Conservation (phyloP, 1,140 invertebrate genomes). For the Acromyrmex echinatior region DNA sequence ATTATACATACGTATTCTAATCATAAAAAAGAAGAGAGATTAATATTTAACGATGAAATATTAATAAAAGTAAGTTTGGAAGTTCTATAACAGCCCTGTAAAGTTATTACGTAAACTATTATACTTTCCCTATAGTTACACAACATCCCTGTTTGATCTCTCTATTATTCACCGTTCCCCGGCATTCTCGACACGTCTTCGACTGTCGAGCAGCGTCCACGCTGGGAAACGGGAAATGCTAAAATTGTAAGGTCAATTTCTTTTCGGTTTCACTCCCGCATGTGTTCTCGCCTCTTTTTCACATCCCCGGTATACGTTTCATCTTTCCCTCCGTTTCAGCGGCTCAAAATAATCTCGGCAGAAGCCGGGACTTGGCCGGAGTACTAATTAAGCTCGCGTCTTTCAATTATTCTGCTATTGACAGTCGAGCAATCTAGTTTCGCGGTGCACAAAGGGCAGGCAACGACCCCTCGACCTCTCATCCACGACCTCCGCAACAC, state of each 20-base stretch:
- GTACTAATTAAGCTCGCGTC: conserved; percentile 75
- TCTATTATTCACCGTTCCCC: conserved; percentile 4
- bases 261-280: conserved; percentile 45
- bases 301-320: conserved; percentile 12
- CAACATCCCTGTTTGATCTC: conserved; percentile 2
- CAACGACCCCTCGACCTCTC: conserved; percentile 47
- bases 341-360: conserved; percentile 63
- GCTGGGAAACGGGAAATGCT: background rate
- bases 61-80: conserved; percentile 23
- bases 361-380: conserved; percentile 26
- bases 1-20: background rate
- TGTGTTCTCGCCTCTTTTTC: conserved; percentile 35
- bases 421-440: conserved; percentile 73
- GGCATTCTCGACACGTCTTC: conserved; percentile 52
- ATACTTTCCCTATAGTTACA: background rate
- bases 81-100: background rate
- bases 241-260: conserved; percentile 64
- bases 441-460: conserved; percentile 64
- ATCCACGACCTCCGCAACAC: background rate
- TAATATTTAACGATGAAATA: background rate
- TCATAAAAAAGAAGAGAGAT: background rate
- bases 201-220: background rate
- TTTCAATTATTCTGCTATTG: conserved; percentile 79
- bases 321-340: background rate
- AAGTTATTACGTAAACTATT: background rate